These are phyloP conservation scores for Halcyon senegalensis DNA, from an alignment of 2,113 vertebrate genomes.

Conservation along the genomic window DNA sequence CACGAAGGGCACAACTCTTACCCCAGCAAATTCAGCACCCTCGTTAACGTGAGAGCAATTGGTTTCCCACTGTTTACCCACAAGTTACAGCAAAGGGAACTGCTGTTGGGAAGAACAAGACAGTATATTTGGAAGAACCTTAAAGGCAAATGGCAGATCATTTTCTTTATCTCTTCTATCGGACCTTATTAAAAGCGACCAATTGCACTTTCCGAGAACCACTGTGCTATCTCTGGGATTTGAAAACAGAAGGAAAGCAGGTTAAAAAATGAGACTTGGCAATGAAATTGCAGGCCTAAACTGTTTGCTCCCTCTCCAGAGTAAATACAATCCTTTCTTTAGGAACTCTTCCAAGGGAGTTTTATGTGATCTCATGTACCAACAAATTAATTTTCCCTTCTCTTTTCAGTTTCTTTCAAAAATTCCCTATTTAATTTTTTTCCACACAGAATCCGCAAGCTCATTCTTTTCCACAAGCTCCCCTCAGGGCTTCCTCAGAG, in stretches of 20 bases:
- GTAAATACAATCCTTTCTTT: constrained; percentile 29
- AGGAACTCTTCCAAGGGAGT: constrained; percentile 14
- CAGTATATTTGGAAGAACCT: neutral
- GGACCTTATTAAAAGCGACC: neutral
- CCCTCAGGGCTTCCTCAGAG: neutral
- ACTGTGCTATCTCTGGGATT: neutral
- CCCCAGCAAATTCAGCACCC: neutral
- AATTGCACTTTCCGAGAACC: neutral
- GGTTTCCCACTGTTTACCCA: neutral
- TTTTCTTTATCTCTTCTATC: constrained; percentile 33
- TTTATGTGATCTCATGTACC: neutral
- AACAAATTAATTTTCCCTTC: constrained; percentile 22
- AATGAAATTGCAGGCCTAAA: neutral
- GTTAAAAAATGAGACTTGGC: neutral
- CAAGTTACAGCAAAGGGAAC: neutral
- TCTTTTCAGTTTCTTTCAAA: neutral
- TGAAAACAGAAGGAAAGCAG: constrained; percentile 18
- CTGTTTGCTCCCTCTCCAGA: neutral
- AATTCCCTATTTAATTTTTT: neutral
- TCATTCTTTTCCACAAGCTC: neutral
- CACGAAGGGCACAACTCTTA: neutral
- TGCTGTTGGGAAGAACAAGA: neutral
- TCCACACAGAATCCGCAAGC: neutral
- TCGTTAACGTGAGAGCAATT: neutral
- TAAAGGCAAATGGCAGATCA: neutral